Percentiles rank a stretch among this genome's conserved stretches.
These are phyloP conservation scores for Mesorhabditis spiculigera DNA, from an alignment of 2,888 invertebrate species.

Conservation along the genomic window DNA sequence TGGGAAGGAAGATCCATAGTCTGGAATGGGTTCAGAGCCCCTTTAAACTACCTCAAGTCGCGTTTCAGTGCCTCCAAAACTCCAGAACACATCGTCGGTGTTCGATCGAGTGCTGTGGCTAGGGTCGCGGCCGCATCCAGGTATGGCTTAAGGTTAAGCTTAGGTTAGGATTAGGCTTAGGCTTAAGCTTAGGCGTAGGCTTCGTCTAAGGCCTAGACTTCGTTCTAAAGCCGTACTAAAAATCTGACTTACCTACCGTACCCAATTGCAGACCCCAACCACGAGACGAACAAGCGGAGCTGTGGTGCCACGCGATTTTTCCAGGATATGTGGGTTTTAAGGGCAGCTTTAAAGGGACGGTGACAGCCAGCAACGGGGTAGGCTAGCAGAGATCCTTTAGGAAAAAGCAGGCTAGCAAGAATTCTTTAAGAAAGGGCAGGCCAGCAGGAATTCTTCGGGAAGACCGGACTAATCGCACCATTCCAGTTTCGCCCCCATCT, in stretches of 20 bases:
- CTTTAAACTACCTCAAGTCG: not conserved
- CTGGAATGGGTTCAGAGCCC: too few relatives aligned
- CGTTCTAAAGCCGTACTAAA: too few relatives aligned
- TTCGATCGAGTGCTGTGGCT: constrained; percentile 32
- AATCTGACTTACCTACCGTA: too few relatives aligned
- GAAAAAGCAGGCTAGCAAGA: too few relatives aligned
- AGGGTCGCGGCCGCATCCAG: constrained; percentile 27
- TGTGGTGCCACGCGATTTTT: constrained; percentile 50
- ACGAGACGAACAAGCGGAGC: constrained; percentile 24
- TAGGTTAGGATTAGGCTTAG: too few relatives aligned
- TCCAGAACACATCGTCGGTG: constrained; percentile 24
- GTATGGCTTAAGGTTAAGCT: not conserved
- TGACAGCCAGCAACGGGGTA: too few relatives aligned
- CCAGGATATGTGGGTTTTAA: constrained; percentile 40
- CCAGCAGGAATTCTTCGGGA: constrained; percentile 6
- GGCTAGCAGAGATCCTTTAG: too few relatives aligned
- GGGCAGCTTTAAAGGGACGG: not conserved
- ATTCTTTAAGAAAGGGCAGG: too few relatives aligned
- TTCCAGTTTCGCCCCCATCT: constrained; percentile 41
- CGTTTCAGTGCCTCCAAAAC: constrained; percentile 13
- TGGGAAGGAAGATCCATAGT: not conserved
- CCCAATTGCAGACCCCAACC: constrained; percentile 8
- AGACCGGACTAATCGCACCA: constrained; percentile 6
- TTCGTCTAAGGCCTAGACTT: too few relatives aligned
- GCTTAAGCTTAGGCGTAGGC: too few relatives aligned